Evolutionary conservation across 2,888 invertebrate genomes (phyloP).

Genomic region (Pristionchus fissidentatus): DNA sequence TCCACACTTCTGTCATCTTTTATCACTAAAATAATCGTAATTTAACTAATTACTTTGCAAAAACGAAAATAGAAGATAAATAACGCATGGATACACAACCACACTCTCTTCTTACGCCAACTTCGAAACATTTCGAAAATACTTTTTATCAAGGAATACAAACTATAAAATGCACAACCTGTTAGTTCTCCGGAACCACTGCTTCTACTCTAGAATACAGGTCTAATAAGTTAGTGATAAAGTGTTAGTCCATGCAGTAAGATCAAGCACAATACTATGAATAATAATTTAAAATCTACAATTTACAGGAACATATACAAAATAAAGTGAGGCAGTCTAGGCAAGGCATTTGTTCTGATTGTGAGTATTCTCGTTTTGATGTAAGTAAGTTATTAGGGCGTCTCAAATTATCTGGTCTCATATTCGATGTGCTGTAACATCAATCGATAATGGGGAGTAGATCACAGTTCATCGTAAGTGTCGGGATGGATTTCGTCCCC

Average conservation of each 20-base stretch:
- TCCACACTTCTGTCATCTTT: constrained; percentile 82
- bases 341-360: constrained; percentile 35
- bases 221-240: constrained; percentile 31
- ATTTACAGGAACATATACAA: neutral
- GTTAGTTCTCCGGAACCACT: constrained; percentile 3
- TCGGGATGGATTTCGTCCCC: constrained; percentile 8
- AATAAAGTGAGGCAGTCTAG: neutral
- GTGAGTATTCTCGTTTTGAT: no score
- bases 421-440: no score
- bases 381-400: no score
- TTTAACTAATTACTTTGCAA: neutral
- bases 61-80: neutral
- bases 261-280: neutral
- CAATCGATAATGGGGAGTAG: neutral
- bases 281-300: neutral
- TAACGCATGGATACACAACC: neutral
- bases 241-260: neutral
- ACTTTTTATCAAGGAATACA: neutral
- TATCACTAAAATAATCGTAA: neutral
- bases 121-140: constrained; percentile 24
- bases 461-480: constrained; percentile 38
- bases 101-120: neutral
- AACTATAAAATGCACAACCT: neutral
- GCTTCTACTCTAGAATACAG: neutral
- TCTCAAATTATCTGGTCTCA: no score